These are phyloP conservation scores for Syngnathus acus DNA, from an alignment of 2,797 vertebrate genomes.

Conservation along the genomic window DNA sequence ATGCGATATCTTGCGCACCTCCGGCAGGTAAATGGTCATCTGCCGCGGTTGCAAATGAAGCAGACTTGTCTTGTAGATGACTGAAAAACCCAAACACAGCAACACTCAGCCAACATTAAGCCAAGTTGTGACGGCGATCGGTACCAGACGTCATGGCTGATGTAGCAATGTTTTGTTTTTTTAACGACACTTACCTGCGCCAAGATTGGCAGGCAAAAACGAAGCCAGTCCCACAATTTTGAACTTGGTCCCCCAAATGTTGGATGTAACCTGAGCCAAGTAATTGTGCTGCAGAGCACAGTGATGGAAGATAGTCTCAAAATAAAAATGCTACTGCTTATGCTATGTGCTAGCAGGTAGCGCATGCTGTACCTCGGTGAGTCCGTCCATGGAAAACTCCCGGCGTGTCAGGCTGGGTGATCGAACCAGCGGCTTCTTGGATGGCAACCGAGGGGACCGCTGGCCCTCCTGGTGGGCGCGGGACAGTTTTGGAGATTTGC, in stretches of 20 bases:
- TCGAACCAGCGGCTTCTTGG: conserved; percentile 86
- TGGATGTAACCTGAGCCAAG: conserved; percentile 99
- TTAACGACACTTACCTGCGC: conserved; percentile 80
- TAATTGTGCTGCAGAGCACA: conserved; percentile 86
- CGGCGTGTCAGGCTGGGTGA: conserved; percentile 89
- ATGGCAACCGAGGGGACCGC: conserved; percentile 85
- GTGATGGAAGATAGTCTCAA: no score
- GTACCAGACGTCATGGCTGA: no score
- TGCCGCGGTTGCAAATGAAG: conserved; percentile 95
- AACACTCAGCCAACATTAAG: no score
- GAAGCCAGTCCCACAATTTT: conserved; percentile 98
- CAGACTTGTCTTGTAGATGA: conserved; percentile 98
- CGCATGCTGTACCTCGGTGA: conserved; percentile 78
- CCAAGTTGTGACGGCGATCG: no score
- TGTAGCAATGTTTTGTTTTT: no score
- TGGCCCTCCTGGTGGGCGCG: conserved; percentile 87
- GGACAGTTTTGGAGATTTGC: conserved; percentile 94
- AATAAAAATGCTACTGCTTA: no score
- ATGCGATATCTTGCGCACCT: conserved; percentile 92
- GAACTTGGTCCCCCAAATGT: conserved; percentile 99
- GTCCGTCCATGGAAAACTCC: conserved; percentile 93
- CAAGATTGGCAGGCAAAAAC: conserved; percentile 94
- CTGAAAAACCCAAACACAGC: conserved; percentile 50
- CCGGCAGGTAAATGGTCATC: conserved; percentile 98
- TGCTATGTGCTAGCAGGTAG: neutral